Conservation (phyloP, 2,888 invertebrate genomes). For the Metacarcinus magister region DNA sequence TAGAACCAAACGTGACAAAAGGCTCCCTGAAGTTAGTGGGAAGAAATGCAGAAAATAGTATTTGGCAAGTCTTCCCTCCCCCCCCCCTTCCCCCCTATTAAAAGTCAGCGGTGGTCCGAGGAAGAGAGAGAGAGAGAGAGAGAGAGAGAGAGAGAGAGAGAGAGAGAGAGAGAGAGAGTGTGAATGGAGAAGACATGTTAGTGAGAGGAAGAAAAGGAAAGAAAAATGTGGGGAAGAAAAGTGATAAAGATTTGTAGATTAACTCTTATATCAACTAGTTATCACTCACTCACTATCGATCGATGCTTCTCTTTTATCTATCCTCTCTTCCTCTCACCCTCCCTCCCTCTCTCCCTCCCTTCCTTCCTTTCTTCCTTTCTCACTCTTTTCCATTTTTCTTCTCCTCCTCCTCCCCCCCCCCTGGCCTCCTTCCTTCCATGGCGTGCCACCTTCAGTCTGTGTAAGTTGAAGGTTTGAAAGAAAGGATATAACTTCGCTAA, state of each 20-base stretch:
- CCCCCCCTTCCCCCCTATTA: not conserved
- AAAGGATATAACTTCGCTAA: too few species aligned
- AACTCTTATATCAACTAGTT: too few species aligned
- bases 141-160: not conserved
- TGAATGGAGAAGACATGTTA: not conserved
- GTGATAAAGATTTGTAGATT: not conserved
- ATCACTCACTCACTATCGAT: too few species aligned
- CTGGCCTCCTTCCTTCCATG: not conserved
- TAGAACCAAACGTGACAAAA: conserved; percentile 5
- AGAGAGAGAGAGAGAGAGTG: not conserved
- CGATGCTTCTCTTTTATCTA: not conserved
- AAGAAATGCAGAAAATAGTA: not conserved
- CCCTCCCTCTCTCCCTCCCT: not conserved
- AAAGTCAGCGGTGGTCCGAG: not conserved
- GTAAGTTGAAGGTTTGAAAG: too few species aligned
- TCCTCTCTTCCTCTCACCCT: not conserved
- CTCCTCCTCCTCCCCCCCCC: not conserved
- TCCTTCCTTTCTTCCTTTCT: not conserved
- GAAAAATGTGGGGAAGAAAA: not conserved
- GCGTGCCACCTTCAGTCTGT: too few species aligned
- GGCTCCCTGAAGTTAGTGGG: conserved; percentile 1
- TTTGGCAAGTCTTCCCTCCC: not conserved
- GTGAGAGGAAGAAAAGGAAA: not conserved
- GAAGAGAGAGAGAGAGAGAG: not conserved
- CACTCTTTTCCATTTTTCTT: not conserved